phyloP scores from a whole-genome alignment of 2,113 vertebrate species.

The Pseudopodoces humilis region DNA sequence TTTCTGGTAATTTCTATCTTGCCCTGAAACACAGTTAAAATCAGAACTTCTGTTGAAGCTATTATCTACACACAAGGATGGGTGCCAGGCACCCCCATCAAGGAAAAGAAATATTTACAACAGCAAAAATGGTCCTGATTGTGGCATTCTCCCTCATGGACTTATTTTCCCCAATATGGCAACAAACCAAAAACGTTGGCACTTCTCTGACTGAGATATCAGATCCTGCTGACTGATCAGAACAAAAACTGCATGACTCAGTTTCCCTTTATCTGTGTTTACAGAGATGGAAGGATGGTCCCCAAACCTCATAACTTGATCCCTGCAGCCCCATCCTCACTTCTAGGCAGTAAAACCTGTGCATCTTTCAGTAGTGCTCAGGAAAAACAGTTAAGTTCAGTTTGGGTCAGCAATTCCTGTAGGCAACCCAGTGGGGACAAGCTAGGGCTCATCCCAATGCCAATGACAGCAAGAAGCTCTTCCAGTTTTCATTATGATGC shows the following conservation, averaged over 20 bases:
- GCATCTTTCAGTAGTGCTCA: neutral
- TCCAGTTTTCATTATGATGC: neutral
- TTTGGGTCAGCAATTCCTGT: neutral
- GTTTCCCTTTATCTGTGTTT: neutral
- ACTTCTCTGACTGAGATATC: neutral
- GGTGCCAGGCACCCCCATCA: neutral
- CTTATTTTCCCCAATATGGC: neutral
- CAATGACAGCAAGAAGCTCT: neutral
- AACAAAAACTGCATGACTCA: neutral
- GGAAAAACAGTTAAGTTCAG: neutral
- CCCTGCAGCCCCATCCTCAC: neutral
- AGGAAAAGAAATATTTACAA: neutral
- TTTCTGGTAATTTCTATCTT: neutral
- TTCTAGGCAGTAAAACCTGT: neutral
- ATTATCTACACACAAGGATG: neutral
- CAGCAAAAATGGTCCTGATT: neutral
- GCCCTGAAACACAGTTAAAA: neutral
- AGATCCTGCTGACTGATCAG: neutral
- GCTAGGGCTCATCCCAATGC: neutral
- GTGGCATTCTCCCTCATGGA: neutral
- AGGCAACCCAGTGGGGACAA: neutral
- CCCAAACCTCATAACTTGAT: neutral
- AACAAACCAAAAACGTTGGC: neutral
- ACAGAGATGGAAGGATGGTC: neutral
- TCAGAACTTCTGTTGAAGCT: neutral